Conservation (phyloP, 2,113 vertebrate species). For the Thalassoma bifasciatum region DNA sequence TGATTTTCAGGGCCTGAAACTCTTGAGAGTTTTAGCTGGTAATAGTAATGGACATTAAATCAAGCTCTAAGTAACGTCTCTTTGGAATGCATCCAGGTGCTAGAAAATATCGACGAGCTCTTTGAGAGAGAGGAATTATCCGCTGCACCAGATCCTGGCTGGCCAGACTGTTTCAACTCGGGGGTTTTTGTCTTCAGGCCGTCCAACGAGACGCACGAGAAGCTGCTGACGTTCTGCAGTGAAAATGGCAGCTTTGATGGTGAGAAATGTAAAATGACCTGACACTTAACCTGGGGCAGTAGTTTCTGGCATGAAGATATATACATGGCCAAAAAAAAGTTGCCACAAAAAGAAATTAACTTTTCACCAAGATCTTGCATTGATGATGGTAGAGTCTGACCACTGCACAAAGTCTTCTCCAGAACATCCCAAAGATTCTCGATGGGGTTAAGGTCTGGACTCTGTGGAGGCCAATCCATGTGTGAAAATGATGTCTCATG, state of each 20-base stretch:
- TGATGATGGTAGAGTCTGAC: no score
- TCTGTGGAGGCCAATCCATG: no score
- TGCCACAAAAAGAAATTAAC: no score
- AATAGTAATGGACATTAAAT: neutral
- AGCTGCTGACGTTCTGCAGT: slow-evolving; percentile 87
- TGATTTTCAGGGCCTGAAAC: neutral
- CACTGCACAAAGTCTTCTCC: no score
- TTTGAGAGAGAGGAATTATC: slow-evolving; percentile 97
- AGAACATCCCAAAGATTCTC: no score
- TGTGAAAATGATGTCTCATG: no score
- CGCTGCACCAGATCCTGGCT: slow-evolving; percentile 96
- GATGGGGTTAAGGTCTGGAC: no score
- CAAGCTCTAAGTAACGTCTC: neutral
- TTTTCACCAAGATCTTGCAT: no score
- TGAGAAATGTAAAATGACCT: slow-evolving; percentile 56
- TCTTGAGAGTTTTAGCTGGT: neutral
- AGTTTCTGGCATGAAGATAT: no score
- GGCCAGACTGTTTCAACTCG: slow-evolving; percentile 99
- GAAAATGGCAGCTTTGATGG: slow-evolving; percentile 98
- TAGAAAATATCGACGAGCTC: slow-evolving; percentile 95
- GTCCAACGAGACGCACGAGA: slow-evolving; percentile 90
- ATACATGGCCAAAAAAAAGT: no score
- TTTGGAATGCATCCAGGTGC: slow-evolving; percentile 82
- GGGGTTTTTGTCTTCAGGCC: slow-evolving; percentile 96
- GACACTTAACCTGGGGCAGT: no score